Evolutionary conservation across 2,797 vertebrate genomes (phyloP).

Genomic region (Spinibarbus caldwelli): DNA sequence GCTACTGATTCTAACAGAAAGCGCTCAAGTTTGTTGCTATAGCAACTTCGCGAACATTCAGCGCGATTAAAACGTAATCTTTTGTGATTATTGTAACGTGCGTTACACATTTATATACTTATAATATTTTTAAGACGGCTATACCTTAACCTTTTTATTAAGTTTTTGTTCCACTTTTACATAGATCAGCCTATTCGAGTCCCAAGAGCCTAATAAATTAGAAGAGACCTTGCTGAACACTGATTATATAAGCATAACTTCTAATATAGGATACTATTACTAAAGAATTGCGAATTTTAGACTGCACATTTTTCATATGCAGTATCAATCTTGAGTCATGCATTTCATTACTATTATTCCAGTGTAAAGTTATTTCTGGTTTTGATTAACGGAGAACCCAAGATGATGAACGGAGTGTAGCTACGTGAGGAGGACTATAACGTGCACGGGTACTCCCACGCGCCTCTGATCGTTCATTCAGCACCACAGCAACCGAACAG

Average conservation of each 20-base stretch:
- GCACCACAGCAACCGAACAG: slow-evolving; percentile 80
- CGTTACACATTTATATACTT: too few species aligned
- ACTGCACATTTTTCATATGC: background rate
- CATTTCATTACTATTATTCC: background rate
- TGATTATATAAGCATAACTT: background rate
- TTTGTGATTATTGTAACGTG: too few species aligned
- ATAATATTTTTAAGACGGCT: too few species aligned
- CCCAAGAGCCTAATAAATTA: background rate
- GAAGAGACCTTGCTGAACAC: background rate
- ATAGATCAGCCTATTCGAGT: too few species aligned
- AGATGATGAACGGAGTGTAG: background rate
- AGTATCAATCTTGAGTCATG: background rate
- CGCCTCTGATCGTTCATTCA: slow-evolving; percentile 70
- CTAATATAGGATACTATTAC: background rate
- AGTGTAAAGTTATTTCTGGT: background rate
- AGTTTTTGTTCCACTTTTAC: too few species aligned
- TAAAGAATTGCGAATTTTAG: background rate
- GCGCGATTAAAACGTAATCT: too few species aligned
- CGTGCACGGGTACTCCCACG: slow-evolving; percentile 62
- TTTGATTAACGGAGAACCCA: background rate
- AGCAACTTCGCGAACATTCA: too few species aligned
- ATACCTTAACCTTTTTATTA: too few species aligned
- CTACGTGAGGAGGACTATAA: slow-evolving; percentile 10
- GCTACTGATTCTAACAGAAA: too few species aligned
- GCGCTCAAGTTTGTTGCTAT: too few species aligned